Evolutionary conservation across 2,797 vertebrate species (phyloP), one percentile per base, ranked within the genome.

Genomic region (Silurus lanzhouensis): DNA sequence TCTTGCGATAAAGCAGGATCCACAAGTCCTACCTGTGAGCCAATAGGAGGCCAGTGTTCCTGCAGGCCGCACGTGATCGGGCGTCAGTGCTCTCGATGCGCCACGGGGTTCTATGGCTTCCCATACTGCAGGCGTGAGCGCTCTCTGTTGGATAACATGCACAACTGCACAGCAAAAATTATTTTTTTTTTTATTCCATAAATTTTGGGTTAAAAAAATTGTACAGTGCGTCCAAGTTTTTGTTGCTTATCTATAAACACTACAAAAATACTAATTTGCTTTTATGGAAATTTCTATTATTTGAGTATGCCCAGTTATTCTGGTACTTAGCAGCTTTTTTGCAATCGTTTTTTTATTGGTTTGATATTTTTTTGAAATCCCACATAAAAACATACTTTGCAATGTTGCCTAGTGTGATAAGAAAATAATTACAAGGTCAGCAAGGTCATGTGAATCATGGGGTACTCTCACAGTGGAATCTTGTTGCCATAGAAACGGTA

Each of bases 41-140:
- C 96, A 0, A 52, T 89, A 46, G 97, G 97, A 4, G 98, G 97
- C 81, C 97, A 97, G 89, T 99, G 98, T 90, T 74, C 31, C 0
- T 99, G 98, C 93, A 93, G 90, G 81, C 93, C 91, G 13, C 92
- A 96, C 0, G 68, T 98, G 84, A 95, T 98, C 0, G 98, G 98
- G 5, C 95, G 94, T 19, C 95, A 81, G 85, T 99, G 98, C 88
- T 96, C 92, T 61, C 95, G 92, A n/a, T 99, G 98, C 88, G 94
- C 91, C 6, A 96, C 94, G 0, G 97, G 97, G 87, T 96, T 95
- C 93, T 98, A 96, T 0, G 96, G 97, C 89, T 99, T 99, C 91
- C 98, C 98, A 0, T 94, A 93, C 90, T 99, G 98, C 94, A 96
- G 90, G 90, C 82, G 98, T 99, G 89, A 96, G 97, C 95, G 55